Evolutionary conservation across 2,797 vertebrate genomes (phyloP).

Genomic region (Vultur gryphus): DNA sequence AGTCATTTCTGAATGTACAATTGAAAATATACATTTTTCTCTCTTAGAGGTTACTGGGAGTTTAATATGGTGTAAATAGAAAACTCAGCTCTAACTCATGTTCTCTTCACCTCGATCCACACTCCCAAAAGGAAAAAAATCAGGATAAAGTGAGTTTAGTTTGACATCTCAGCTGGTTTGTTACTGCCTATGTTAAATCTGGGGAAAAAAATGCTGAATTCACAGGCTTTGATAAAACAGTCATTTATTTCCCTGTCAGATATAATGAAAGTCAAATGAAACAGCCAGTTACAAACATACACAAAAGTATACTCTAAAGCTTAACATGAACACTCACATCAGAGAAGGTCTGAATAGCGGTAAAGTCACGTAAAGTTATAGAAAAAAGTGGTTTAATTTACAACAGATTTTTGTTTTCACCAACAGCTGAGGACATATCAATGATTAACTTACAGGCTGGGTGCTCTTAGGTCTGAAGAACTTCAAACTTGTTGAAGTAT

Average conservation of each 20-base stretch:
- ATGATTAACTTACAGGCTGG: conserved; percentile 14
- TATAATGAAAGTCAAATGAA: conserved; percentile 45
- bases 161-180: conserved; percentile 36
- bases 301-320: conserved; percentile 1
- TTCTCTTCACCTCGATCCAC: conserved; percentile 28
- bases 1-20: neutral
- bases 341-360: neutral
- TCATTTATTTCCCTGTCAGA: conserved; percentile 44
- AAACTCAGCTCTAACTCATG: conserved; percentile 2
- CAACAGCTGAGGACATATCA: conserved; percentile 4
- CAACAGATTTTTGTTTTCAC: conserved; percentile 51
- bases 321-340: neutral
- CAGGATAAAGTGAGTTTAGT: conserved; percentile 18
- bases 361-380: conserved; percentile 11
- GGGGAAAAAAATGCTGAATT: neutral
- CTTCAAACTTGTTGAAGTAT: conserved; percentile 5
- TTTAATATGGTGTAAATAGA: conserved; percentile 13
- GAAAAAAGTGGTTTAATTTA: conserved; percentile 28
- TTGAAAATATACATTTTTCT: conserved; percentile 3
- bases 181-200: conserved; percentile 17
- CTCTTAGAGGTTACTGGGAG: conserved; percentile 23
- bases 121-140: neutral
- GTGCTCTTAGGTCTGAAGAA: conserved; percentile 1
- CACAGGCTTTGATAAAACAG: conserved; percentile 37
- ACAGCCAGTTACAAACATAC: neutral